Evolutionary conservation across 2,797 vertebrate genomes (phyloP), one percentile per base, ranked within the genome.

Genomic region (Sphenodon punctatus): DNA sequence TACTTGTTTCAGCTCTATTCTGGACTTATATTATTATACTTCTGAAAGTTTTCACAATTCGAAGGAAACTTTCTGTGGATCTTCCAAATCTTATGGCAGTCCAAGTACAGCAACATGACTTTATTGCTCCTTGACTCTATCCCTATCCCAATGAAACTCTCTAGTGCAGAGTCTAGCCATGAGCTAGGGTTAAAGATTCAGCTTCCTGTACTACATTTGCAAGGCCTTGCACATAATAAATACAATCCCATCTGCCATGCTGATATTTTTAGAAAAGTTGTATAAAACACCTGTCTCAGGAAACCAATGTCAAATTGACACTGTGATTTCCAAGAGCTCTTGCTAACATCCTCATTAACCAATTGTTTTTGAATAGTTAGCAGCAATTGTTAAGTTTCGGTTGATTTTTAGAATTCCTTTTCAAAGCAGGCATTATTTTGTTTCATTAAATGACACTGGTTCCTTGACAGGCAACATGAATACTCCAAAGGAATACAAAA

Each of bases 401-500:
- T 55, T 78, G 34, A 64, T 76, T 87, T 88, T 84, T 65, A 66
- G 67, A 76, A 60, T 84, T 80, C 41, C 4, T 3, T 66, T 85
- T n/a, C 75, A 82, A 90, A 88, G 75, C 23, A 75, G 59, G 45
- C 56, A 16, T 76, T 83, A 85, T 65, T 87, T 87, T 84, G 16
- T 56, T 42, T 3, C 43, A 70, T 88, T 82, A 87, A 75, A 89
- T 48, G 46, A 38, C 75, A 48, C 79, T 88, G 53, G 67, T 68
- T 88, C 39, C 43, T 69, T 90, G 80, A 85, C 78, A 88, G 82
- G 68, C 80, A 86, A 86, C 76, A 80, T 74, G 87, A 89, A 81
- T 80, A 82, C 75, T 85, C 72, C 73, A 82, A 89, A 76, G 45
- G 53, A 74, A 78, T 82, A 8, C 27, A 65, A 88, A 90, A 89